phyloP scores from a whole-genome alignment of 2,888 invertebrate genomes.

The Caenorhabditis sp. region DNA sequence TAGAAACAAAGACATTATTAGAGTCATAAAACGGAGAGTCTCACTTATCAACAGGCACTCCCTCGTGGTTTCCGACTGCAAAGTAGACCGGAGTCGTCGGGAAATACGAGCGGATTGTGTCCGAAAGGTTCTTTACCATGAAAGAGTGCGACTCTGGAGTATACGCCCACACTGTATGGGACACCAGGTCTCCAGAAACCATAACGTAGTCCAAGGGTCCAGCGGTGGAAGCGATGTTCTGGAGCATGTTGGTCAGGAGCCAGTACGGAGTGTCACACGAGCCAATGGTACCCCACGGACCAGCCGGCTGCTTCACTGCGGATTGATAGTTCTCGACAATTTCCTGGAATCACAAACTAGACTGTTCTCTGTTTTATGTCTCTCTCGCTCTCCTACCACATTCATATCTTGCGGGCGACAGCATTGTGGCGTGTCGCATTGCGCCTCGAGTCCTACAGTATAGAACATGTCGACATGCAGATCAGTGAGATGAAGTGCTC shows the following conservation, averaged over 20 bases:
- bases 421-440: slow-evolving; percentile 95
- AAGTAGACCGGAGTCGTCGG: slow-evolving; percentile 93
- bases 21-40: slow-evolving; percentile 2
- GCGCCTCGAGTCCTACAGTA: slow-evolving; percentile 86
- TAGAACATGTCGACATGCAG: slow-evolving; percentile 77
- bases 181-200: slow-evolving; percentile 77
- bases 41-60: slow-evolving; percentile 92
- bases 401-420: slow-evolving; percentile 86
- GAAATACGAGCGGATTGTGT: slow-evolving; percentile 66
- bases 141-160: slow-evolving; percentile 71
- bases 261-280: slow-evolving; percentile 79
- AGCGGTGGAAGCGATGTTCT: slow-evolving; percentile 64
- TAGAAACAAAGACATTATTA: slow-evolving; percentile 63
- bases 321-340: slow-evolving; percentile 31
- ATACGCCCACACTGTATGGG: slow-evolving; percentile 78
- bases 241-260: slow-evolving; percentile 76
- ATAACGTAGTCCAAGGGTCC: slow-evolving; percentile 76
- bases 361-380: slow-evolving; percentile 6
- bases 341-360: slow-evolving; percentile 53
- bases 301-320: slow-evolving; percentile 67
- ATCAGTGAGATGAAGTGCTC: slow-evolving; percentile 77
- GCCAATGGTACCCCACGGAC: slow-evolving; percentile 76
- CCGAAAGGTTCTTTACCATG: slow-evolving; percentile 73
- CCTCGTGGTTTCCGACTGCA: slow-evolving; percentile 96
- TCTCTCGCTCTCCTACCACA: slow-evolving; percentile 35